A percentile compares a stretch with the other conserved stretches of the same genome.
Evolutionary conservation across 2,113 vertebrate species (phyloP).

Genomic region (Geococcyx californianus): DNA sequence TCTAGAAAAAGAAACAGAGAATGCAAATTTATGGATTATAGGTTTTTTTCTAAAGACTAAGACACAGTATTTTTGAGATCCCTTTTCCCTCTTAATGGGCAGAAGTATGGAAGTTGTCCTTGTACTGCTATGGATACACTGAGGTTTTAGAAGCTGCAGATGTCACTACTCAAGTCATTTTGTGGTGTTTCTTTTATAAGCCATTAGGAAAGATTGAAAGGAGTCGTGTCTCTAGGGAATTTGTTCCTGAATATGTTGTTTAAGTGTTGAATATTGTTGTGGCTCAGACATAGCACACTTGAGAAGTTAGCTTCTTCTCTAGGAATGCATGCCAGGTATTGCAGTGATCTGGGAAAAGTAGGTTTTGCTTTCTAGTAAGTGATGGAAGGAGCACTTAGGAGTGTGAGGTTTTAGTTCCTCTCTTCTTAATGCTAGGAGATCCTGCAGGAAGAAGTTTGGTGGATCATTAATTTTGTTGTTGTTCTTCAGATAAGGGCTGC

Average conservation of each 20-base stretch:
- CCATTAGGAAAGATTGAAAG: background rate
- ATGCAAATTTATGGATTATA: background rate
- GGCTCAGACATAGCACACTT: background rate
- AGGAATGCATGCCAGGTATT: background rate
- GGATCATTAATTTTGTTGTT: background rate
- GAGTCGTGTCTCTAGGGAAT: background rate
- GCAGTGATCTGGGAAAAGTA: background rate
- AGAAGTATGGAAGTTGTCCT: background rate
- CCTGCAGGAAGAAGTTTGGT: background rate
- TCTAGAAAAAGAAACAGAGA: background rate
- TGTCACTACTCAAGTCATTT: background rate
- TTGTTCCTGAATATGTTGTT: background rate
- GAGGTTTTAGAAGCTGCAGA: background rate
- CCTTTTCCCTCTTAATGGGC: background rate
- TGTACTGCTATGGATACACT: fast-evolving
- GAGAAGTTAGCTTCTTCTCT: background rate
- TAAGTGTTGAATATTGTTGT: background rate
- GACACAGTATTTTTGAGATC: background rate
- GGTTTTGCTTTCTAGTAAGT: background rate
- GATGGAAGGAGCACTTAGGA: background rate
- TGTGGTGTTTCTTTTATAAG: background rate
- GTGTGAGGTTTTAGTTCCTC: background rate
- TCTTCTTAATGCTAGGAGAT: background rate
- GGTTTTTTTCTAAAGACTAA: background rate
- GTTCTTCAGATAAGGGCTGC: background rate